phyloP scores from a whole-genome alignment of 2,797 vertebrate species.

The Echiichthys vipera region DNA sequence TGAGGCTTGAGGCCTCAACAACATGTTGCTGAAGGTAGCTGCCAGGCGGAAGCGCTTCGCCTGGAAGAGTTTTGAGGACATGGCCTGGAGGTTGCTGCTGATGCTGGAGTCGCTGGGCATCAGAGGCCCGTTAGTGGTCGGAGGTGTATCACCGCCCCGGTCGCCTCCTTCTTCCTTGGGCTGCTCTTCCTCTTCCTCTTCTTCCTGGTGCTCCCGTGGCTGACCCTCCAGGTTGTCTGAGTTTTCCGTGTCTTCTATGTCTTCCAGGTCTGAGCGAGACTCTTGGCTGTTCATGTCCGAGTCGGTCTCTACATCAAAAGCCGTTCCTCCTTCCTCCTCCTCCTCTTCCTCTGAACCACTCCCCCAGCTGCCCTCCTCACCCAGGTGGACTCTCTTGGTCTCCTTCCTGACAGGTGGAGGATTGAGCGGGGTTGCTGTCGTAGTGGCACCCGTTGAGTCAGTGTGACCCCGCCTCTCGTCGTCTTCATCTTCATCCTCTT shows the following conservation, averaged over 20 bases:
- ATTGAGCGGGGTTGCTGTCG: conserved; percentile 28
- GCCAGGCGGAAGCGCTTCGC: conserved; percentile 96
- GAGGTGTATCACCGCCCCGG: conserved; percentile 63
- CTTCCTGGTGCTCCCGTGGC: conserved; percentile 54
- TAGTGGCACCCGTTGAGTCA: conserved; percentile 20
- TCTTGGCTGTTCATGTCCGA: conserved; percentile 99
- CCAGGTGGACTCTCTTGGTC: conserved; percentile 77
- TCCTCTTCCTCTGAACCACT: conserved; percentile 92
- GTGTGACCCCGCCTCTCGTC: conserved; percentile 50
- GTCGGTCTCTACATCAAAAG: conserved; percentile 96
- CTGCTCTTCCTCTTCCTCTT: conserved; percentile 56
- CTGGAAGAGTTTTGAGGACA: conserved; percentile 98
- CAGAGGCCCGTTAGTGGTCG: conserved; percentile 86
- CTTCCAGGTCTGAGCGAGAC: conserved; percentile 95
- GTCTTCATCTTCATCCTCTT: conserved; percentile 84
- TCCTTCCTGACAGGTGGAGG: conserved; percentile 66
- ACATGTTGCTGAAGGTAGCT: conserved; percentile 95
- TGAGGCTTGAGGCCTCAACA: conserved; percentile 83
- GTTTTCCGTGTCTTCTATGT: conserved; percentile 90
- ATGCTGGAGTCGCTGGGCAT: conserved; percentile 88
- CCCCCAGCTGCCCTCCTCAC: conserved; percentile 86
- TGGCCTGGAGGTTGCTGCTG: conserved; percentile 97
- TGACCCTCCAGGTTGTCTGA: conserved; percentile 51
- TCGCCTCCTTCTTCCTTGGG: conserved; percentile 63
- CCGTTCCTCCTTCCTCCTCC: conserved; percentile 91